Evolutionary conservation across 2,113 vertebrate species (phyloP).

Genomic region (Thunnus maccoyii): DNA sequence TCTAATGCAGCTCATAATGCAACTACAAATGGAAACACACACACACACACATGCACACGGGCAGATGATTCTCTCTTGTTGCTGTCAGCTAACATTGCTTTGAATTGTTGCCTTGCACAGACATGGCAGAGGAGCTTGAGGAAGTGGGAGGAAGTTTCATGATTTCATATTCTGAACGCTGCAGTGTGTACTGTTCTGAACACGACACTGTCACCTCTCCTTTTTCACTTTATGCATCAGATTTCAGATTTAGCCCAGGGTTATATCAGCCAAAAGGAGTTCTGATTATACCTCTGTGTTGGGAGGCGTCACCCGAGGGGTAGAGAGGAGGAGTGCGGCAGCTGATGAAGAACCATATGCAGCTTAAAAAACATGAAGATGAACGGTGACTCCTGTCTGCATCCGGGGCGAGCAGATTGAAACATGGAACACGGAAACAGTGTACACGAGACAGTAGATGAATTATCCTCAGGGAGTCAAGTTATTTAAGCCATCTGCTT

Average conservation of each 20-base stretch:
- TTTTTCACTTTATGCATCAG: conserved; percentile 16
- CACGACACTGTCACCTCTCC: conserved; percentile 10
- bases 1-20: conserved; percentile 6
- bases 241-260: conserved; percentile 1
- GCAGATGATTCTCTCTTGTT: conserved; percentile 19
- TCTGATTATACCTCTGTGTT: conserved; percentile 9
- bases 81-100: conserved; percentile 12
- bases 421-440: neutral
- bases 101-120: conserved; percentile 7
- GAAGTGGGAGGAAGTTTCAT: neutral
- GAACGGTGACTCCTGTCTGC: neutral
- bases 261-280: conserved; percentile 9
- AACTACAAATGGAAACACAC: conserved; percentile 11
- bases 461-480: conserved; percentile 17
- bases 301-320: neutral
- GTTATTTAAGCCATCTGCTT: conserved; percentile 4
- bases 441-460: neutral
- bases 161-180: neutral
- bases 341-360: conserved; percentile 20
- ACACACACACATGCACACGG: neutral
- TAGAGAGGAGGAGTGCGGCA: neutral
- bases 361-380: neutral
- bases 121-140: neutral
- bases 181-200: neutral
- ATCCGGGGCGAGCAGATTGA: neutral